A percentile compares a stretch with the other conserved stretches of the same genome.
Evolutionary conservation across 2,113 vertebrate species (phyloP).

Genomic region (Fukomys damarensis): DNA sequence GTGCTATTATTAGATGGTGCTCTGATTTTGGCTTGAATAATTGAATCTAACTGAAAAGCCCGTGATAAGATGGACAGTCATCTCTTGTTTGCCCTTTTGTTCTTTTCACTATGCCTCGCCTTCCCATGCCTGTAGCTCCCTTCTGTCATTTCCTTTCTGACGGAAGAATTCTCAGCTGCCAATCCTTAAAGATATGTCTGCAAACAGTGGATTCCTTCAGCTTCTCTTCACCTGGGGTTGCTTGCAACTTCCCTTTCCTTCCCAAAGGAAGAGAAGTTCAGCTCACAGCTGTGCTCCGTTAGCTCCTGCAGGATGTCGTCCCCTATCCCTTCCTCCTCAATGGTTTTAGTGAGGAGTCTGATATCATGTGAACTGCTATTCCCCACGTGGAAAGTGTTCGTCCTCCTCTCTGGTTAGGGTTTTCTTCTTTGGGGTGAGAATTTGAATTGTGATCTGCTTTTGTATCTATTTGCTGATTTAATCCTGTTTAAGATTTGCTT

Average conservation of each 20-base stretch:
- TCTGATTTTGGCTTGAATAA: background rate
- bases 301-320: background rate
- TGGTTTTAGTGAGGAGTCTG: no score
- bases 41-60: background rate
- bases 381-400: background rate
- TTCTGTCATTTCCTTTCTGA: background rate
- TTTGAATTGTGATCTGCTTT: background rate
- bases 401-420: background rate
- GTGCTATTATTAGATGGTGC: no score
- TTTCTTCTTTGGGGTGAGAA: background rate
- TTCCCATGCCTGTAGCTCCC: background rate
- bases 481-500: background rate
- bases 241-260: background rate
- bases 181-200: background rate
- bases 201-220: background rate
- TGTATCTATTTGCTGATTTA: no score
- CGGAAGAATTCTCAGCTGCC: background rate
- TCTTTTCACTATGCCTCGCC: no score
- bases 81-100: background rate
- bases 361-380: background rate
- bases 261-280: no score
- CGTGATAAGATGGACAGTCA: background rate
- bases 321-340: background rate
- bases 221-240: no score
- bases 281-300: no score